Evolutionary conservation across 2,113 vertebrate genomes (phyloP), one percentile per base, ranked within the genome.

Genomic region (Sinocyclocheilus rhinocerous): DNA sequence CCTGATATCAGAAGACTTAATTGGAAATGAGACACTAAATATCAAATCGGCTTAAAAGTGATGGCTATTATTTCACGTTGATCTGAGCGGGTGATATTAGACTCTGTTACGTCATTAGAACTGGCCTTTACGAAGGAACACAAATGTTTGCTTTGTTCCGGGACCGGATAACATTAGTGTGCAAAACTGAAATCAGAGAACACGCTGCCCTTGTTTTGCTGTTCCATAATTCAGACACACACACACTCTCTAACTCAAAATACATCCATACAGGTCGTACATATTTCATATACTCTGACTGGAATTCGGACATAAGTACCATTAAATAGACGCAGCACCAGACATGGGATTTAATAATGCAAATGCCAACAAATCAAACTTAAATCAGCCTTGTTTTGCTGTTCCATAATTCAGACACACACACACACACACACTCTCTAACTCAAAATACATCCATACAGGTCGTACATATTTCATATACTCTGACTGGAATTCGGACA

Each of bases 101-200:
- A 33, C 67, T 83, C n/a, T 42, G 82, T 84, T 50, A 42, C 86
- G 88, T 90, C 87, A 89, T 90, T 85, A 82, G 86, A 75, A 84
- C 90, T 90, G 86, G 93, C 90, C 88, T 92, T 90, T 91, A 90
- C 82, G 67, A 84, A 73, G 86, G 87, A 91, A 83, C 88, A 91
- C 91, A 92, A 90, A 89, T 73, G 26, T 90, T 88, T 89, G 85
- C 91, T 93, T 94, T 93, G 92, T 93, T 92, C 87, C 55, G 12
- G 55, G 86, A 87, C 92, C 90, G 92, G 81, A 91, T 89, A 78
- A 90, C 88, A 93, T 93, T 91, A 90, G 89, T 90, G 86, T 83
- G 89, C 86, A 90, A 88, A 92, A 93, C 90, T 90, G 67, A 92
- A 93, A 92, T 92, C 84, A 91, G 89, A 87, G 86, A 84, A 69